Percentiles rank a stretch among this genome's conserved stretches.
Evolutionary conservation across 2,888 invertebrate genomes (phyloP).

Genomic region (Tinea semifulvella): DNA sequence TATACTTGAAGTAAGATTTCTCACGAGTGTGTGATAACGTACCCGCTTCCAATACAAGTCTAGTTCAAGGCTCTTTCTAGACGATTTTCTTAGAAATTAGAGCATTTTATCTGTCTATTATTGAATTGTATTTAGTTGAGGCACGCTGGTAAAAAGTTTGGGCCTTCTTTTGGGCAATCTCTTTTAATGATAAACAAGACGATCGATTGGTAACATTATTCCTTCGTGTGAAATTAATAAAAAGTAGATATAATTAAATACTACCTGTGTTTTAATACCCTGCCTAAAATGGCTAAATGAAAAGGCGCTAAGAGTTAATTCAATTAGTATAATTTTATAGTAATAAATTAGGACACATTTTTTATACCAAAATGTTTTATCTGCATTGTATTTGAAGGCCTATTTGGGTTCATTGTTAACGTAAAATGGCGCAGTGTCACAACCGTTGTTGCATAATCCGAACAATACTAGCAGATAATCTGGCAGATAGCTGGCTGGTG

Average conservation of each 20-base stretch:
- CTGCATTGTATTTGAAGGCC: background rate
- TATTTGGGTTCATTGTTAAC: background rate
- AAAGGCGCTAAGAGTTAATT: no score
- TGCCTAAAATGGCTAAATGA: no score
- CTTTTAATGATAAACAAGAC: no score
- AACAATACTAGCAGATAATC: background rate
- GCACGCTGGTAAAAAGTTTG: no score
- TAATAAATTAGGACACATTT: background rate
- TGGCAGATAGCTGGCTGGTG: background rate
- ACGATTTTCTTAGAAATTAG: conserved; percentile 2
- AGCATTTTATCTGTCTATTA: no score
- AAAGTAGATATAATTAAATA: no score
- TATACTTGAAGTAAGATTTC: background rate
- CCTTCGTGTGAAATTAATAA: no score
- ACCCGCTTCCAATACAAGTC: conserved; percentile 28
- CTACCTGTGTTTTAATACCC: no score
- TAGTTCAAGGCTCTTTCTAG: conserved; percentile 34
- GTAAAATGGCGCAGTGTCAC: conserved; percentile 6
- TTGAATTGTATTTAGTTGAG: no score
- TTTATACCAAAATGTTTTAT: background rate
- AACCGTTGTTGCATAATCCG: conserved; percentile 1
- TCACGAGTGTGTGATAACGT: conserved; percentile 3
- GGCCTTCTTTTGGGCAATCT: no score
- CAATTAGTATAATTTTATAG: no score
- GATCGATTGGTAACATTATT: no score